These are phyloP conservation scores for Mystacornis crossleyi DNA, from an alignment of 2,113 vertebrate genomes.

Conservation along the genomic window DNA sequence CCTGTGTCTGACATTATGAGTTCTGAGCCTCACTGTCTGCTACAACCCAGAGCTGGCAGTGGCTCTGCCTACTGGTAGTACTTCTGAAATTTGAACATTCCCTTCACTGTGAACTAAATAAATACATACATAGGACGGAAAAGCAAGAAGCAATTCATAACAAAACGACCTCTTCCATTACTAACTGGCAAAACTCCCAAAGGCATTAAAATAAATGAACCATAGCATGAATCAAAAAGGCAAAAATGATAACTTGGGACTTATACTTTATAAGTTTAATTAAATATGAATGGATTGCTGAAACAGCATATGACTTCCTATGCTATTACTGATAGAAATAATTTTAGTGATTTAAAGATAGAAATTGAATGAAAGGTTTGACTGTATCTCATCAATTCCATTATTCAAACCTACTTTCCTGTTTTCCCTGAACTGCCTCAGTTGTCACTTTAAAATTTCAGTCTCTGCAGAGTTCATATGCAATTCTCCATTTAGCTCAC, in stretches of 20 bases:
- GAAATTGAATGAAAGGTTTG: background rate
- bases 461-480: background rate
- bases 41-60: background rate
- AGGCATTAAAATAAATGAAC: background rate
- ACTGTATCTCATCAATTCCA: background rate
- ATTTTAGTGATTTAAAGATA: background rate
- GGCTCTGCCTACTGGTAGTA: background rate
- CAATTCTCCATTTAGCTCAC: background rate
- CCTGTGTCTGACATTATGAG: background rate
- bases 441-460: background rate
- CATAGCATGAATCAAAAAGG: background rate
- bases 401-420: background rate
- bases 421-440: background rate
- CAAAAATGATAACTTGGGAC: constrained; percentile 18
- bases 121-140: background rate
- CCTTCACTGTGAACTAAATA: background rate
- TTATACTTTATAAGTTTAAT: constrained; percentile 17
- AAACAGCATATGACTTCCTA: background rate
- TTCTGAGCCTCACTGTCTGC: background rate
- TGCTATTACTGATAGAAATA: background rate
- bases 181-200: constrained; percentile 27
- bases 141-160: background rate
- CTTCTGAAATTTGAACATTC: background rate
- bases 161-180: constrained; percentile 32
- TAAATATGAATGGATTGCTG: constrained; percentile 2